Base-by-base conservation (phyloP, 30 jellyfish, hydroid and myxozoan genomes). In the Phacellophora camtschatica region DNA sequence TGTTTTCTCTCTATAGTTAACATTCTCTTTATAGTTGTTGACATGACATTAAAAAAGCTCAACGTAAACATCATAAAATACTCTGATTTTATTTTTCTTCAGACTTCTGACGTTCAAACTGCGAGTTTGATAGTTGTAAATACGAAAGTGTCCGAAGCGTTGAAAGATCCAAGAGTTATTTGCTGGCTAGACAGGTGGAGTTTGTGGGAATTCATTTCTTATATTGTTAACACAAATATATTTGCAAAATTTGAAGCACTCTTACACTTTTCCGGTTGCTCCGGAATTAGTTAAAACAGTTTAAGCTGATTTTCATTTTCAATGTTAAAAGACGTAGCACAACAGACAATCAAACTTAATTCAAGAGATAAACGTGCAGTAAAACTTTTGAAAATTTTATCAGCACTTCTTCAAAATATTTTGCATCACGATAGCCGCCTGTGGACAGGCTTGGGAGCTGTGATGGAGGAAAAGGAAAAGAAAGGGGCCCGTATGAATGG, bases 91-190 rank as follows among this genome's bases (percentile, higher is more conserved):
- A 5, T 39, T 39, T 7, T 39, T 39, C 53, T 69, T 33, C 51
- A 91, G 98, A 75, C 96, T 30, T 43, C 95, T 2, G 98, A 91
- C 72, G 96, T 91, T 5, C 98, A 91, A 58, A 91, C 98, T 16
- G 96, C 95, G 12, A 39, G 90, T 46, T 59, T 91, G 30, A 71
- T 91, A 12, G 77, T 91, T 20, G 90, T 91, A 20, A 72, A 84
- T 81, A 77, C 95, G 32, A 91, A 85, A 39, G 93, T 84, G 1
- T 30, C 87, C n/a, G 98, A 91, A 18, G 84, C 79, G 25, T 36
- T 84, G 62, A 46, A 74, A 61, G 98, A 91, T 33, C 73, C 89
- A 25, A 43, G 98, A 27, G 98, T 91, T 29, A 43, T 53, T 16
- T 58, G 90, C 39, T 91, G 98, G 98, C 67, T 91, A 27, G 96